These are phyloP conservation scores for Oligia fasciuncula DNA, from an alignment of 2,888 invertebrate species.

Conservation along the genomic window DNA sequence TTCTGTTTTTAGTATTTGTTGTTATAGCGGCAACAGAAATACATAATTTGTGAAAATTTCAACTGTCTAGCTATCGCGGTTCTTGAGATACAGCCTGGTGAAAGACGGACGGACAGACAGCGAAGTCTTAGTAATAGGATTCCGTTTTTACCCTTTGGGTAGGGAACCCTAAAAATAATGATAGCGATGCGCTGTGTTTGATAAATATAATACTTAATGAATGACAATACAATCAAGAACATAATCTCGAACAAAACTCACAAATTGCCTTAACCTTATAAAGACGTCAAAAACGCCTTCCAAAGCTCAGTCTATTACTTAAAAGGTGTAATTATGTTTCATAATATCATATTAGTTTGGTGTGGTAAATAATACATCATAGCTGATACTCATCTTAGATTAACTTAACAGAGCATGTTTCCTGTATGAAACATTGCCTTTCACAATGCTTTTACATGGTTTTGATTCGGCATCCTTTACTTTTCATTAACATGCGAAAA, in stretches of 20 bases:
- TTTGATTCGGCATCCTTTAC: slow-evolving; percentile 7
- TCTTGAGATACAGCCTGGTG: too few species aligned
- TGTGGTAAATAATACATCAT: slow-evolving; percentile 55
- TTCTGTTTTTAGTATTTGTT: too few species aligned
- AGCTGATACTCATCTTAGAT: slow-evolving; percentile 51
- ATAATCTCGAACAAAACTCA: not conserved
- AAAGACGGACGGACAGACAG: too few species aligned
- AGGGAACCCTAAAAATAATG: too few species aligned
- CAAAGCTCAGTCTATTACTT: slow-evolving; percentile 29
- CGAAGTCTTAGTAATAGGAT: too few species aligned
- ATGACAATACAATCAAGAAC: not conserved
- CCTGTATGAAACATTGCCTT: slow-evolving; percentile 33
- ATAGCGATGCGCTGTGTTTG: not conserved
- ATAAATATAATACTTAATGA: slow-evolving; percentile 8
- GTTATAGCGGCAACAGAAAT: too few species aligned
- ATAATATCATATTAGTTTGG: slow-evolving; percentile 59
- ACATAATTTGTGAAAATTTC: too few species aligned
- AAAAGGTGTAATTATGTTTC: slow-evolving; percentile 53
- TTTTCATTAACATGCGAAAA: not conserved
- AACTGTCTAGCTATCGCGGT: too few species aligned
- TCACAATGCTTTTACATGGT: slow-evolving; percentile 3
- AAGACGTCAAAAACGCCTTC: not conserved
- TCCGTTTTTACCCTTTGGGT: too few species aligned
- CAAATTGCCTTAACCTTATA: not conserved
- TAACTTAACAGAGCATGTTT: slow-evolving; percentile 49